These are phyloP conservation scores for Piezodorus guildinii DNA, from an alignment of 1,140 invertebrate genomes.

Conservation along the genomic window DNA sequence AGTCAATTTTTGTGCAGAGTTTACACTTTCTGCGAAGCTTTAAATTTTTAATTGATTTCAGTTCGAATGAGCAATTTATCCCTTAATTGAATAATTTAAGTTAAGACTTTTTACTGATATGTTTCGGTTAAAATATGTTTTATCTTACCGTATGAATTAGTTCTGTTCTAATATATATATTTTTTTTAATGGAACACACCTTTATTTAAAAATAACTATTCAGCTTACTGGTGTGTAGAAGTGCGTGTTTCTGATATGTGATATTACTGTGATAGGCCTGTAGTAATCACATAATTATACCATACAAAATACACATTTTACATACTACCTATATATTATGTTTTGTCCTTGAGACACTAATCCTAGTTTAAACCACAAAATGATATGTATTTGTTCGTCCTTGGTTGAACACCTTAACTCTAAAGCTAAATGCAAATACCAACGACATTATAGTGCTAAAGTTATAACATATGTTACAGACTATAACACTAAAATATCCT, in stretches of 20 bases:
- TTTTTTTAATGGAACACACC: too few relatives aligned
- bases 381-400: constrained; percentile 27
- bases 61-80: too few relatives aligned
- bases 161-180: too few relatives aligned
- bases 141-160: too few relatives aligned
- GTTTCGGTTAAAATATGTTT: background rate
- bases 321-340: background rate
- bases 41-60: too few relatives aligned
- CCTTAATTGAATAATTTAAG: too few relatives aligned
- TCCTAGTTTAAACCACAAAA: constrained; percentile 17
- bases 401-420: constrained; percentile 24
- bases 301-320: constrained; percentile 7
- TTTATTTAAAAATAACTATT: background rate
- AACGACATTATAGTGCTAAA: background rate
- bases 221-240: background rate
- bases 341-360: background rate
- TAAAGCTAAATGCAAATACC: constrained; percentile 4
- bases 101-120: background rate
- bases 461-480: background rate
- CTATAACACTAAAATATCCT: background rate
- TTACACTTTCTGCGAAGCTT: too few relatives aligned
- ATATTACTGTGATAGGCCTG: constrained; percentile 3
- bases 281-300: constrained; percentile 8
- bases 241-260: constrained; percentile 11
- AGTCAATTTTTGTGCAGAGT: too few relatives aligned